phyloP scores from a whole-genome alignment of 2,888 invertebrate genomes.

The Leptura quadrifasciata region DNA sequence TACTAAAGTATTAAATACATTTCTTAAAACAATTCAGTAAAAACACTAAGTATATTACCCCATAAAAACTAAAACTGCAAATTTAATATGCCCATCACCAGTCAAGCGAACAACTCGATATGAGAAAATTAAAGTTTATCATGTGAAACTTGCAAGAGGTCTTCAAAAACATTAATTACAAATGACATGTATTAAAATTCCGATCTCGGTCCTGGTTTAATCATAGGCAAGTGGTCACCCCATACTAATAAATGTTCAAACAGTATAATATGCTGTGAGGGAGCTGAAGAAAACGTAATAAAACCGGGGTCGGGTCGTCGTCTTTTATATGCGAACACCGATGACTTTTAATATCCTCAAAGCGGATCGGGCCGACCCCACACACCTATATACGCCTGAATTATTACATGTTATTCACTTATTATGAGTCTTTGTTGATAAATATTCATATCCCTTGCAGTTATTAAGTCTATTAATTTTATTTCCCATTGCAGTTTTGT shows the following conservation, averaged over 20 bases:
- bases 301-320: constrained; percentile 48
- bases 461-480: constrained; percentile 40
- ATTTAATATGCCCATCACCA: constrained; percentile 47
- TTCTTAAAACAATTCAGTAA: background rate
- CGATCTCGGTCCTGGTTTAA: constrained; percentile 67
- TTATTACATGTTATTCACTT: constrained; percentile 49
- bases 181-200: constrained; percentile 72
- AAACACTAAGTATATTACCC: constrained; percentile 19
- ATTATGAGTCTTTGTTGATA: constrained; percentile 43
- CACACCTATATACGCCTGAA: constrained; percentile 51
- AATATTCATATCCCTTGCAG: constrained; percentile 33
- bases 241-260: constrained; percentile 71
- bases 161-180: constrained; percentile 67
- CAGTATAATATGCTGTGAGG: constrained; percentile 67
- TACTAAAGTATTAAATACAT: background rate
- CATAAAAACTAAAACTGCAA: constrained; percentile 18
- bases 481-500: constrained; percentile 13
- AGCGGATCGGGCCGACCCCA: constrained; percentile 42
- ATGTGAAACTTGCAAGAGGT: constrained; percentile 41
- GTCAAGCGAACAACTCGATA: constrained; percentile 47
- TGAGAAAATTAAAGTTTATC: constrained; percentile 48
- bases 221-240: constrained; percentile 72
- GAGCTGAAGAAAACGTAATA: constrained; percentile 65
- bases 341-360: constrained; percentile 56
- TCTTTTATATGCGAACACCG: constrained; percentile 48